Base-by-base conservation (phyloP, 2,888 invertebrate species). In the Venusia cambrica region DNA sequence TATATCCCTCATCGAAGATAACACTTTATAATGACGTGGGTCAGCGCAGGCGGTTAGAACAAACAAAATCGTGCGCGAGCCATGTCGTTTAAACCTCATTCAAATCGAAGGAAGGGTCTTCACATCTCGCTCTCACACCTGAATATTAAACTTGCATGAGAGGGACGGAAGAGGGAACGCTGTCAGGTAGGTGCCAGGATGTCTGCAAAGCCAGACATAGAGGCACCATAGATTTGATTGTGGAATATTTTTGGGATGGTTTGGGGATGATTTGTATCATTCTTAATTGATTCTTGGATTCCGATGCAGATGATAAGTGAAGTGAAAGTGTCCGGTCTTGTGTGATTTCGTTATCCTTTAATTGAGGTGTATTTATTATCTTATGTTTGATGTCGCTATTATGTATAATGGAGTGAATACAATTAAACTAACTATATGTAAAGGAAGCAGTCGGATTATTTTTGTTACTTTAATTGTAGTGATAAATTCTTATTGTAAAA, bases 1-100 rank as follows among this genome's bases (percentile, higher is more conserved):
- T 83, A 75, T 81, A 81, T 77, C 73, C 73, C 72, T 77, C 78
- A 78, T 78, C 74, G 73, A 66, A 75, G 77, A 80, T 83, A 84
- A 83, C 84, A 79, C 79, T 78, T 67, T 69, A 81, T 85, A 84
- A 83, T 84, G 85, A 84, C 76, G 70, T 74, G 81, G 84, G 83
- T 80, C 79, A 74, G 73, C 56, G 65, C 67, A 61, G 73, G 83
- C 85, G 85, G 85, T 73, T 84, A 84, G 85, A 85, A 85, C 85
- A 87, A 87, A 87, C 81, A 87, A 21, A 16, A 21, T 22, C 17
- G 40, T 36, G 47, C 44, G 52, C 51, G 49, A 53, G 58, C 63
- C 63, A 57, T 59, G 46, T 60, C 62, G 63, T 62, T 62, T 62
- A 52, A 51, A 57, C 48, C 55, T 54, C 62, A 55, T 61, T 61